These are phyloP conservation scores for Nomada flava DNA, from an alignment of 2,888 invertebrate genomes.

Conservation along the genomic window DNA sequence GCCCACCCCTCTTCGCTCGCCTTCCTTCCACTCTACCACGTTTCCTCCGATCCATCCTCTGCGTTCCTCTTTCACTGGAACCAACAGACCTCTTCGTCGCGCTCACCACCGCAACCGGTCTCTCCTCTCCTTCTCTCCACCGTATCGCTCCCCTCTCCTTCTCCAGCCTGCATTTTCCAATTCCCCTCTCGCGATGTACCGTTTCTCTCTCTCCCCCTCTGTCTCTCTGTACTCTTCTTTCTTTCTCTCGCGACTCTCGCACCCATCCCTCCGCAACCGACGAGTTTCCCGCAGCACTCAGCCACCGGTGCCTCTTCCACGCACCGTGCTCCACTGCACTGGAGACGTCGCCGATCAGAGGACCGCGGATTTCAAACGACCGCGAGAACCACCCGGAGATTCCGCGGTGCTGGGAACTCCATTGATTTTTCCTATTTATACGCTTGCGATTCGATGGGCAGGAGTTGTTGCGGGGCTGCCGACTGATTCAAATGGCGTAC, in stretches of 20 bases:
- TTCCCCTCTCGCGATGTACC: slow-evolving; percentile 6
- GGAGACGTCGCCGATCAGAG: not conserved
- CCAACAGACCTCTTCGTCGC: not conserved
- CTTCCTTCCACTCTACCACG: not conserved
- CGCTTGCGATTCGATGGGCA: too few species aligned
- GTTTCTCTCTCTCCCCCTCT: not conserved
- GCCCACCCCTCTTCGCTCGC: not conserved
- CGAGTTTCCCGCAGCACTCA: slow-evolving; percentile 27
- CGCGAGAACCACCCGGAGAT: not conserved
- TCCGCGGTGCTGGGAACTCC: too few species aligned
- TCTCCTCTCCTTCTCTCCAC: not conserved
- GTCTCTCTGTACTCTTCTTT: not conserved
- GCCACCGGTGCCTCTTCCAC: not conserved
- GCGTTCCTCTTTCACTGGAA: slow-evolving; percentile 8
- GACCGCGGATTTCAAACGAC: slow-evolving; percentile 41
- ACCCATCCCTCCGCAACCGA: not conserved
- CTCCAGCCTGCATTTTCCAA: slow-evolving; percentile 29
- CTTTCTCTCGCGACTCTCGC: not conserved
- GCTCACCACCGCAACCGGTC: not conserved
- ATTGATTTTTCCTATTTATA: too few species aligned
- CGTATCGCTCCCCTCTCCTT: not conserved
- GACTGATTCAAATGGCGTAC: too few species aligned
- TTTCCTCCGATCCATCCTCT: not conserved
- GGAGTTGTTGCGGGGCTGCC: too few species aligned
- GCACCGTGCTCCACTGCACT: not conserved